phyloP scores from a whole-genome alignment of 1,140 invertebrate genomes.

The Eriocheir sinensis region DNA sequence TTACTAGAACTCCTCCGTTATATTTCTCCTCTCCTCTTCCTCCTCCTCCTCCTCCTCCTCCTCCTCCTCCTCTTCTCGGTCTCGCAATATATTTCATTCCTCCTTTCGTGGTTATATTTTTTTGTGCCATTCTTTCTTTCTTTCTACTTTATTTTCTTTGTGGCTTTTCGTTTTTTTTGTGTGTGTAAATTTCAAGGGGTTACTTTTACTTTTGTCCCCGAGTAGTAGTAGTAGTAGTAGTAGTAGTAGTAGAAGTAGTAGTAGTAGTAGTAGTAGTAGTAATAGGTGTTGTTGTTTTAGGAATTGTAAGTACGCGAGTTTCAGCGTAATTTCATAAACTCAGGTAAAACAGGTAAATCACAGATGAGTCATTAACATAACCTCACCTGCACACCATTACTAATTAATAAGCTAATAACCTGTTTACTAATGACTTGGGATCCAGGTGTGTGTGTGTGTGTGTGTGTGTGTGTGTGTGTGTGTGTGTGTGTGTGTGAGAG shows the following conservation, averaged over 20 bases:
- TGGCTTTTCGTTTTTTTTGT: background rate
- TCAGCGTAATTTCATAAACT: too few relatives aligned
- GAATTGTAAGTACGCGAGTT: too few relatives aligned
- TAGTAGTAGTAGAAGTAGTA: conserved; percentile 25
- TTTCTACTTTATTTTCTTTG: background rate
- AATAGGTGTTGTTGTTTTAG: background rate
- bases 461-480: conserved; percentile 34
- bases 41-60: background rate
- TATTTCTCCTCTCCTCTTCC: background rate
- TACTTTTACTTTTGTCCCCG: too few relatives aligned
- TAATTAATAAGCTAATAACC: too few relatives aligned
- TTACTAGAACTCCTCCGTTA: too few relatives aligned
- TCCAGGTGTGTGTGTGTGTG: background rate
- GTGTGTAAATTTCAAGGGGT: too few relatives aligned
- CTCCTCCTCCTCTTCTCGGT: background rate
- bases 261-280: conserved; percentile 24
- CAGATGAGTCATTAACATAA: too few relatives aligned
- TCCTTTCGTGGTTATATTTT: background rate
- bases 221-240: background rate
- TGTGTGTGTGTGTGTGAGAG: background rate
- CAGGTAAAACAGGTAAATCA: too few relatives aligned
- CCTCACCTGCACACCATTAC: too few relatives aligned
- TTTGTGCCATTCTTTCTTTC: background rate
- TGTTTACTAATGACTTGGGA: too few relatives aligned
- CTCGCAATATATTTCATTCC: background rate